A percentile compares a stretch with the other conserved stretches of the same genome.
phyloP scores from a whole-genome alignment of 2,113 vertebrate species.

The Malurus alboscapulatus region DNA sequence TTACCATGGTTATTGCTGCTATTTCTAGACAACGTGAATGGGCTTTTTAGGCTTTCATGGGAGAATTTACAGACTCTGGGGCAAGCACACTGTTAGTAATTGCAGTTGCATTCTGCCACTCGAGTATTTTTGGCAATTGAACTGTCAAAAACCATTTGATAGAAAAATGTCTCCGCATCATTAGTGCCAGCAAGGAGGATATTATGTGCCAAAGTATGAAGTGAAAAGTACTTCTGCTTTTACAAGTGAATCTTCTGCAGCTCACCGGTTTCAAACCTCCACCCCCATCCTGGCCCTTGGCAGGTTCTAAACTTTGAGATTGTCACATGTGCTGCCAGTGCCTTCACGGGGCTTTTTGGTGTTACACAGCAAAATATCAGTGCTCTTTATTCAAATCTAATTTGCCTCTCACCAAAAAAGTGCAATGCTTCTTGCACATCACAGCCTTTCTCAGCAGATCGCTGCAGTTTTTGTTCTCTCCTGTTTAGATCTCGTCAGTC shows the following conservation, averaged over 20 bases:
- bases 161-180: conserved; percentile 58
- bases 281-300: not conserved
- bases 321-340: not conserved
- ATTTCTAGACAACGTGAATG: conserved; percentile 58
- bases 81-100: conserved; percentile 62
- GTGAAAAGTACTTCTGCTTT: conserved; percentile 29
- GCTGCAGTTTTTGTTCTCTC: not conserved
- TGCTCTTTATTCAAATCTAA: not conserved
- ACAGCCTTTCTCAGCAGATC: not conserved
- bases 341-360: not conserved
- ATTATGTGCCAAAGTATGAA: conserved; percentile 38
- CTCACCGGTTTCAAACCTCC: not conserved
- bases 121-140: conserved; percentile 65
- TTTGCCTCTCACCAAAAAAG: not conserved
- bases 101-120: conserved; percentile 64
- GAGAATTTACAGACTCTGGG: conserved; percentile 58
- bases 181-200: conserved; percentile 51
- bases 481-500: not conserved
- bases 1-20: conserved; percentile 71
- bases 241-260: not conserved
- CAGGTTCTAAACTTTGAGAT: not conserved
- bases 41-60: conserved; percentile 63
- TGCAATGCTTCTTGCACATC: not conserved
- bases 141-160: conserved; percentile 59
- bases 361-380: not conserved